Evolutionary conservation across 2,113 vertebrate species (phyloP).

Genomic region (Emydocephalus ijimae): DNA sequence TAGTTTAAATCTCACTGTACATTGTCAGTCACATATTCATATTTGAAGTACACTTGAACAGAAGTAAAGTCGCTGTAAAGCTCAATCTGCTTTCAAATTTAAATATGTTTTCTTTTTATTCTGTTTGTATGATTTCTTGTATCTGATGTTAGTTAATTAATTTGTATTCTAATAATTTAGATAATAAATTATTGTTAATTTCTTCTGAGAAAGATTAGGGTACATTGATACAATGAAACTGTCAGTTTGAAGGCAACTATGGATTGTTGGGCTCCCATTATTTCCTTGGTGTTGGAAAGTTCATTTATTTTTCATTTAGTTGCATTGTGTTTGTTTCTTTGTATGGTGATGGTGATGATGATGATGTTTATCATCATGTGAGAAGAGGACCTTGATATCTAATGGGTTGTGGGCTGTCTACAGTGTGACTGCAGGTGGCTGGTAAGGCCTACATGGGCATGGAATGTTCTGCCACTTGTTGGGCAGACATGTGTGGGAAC

Average conservation of each 20-base stretch:
- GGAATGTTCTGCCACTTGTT: no score
- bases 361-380: no score
- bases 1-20: conserved; percentile 60
- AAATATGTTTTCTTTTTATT: conserved; percentile 47
- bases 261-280: not conserved
- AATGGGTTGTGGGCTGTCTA: no score
- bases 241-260: not conserved
- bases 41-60: conserved; percentile 57
- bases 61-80: conserved; percentile 37
- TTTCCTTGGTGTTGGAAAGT: not conserved
- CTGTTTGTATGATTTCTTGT: conserved; percentile 53
- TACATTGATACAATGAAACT: not conserved
- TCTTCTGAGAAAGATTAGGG: not conserved
- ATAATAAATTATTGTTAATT: not conserved
- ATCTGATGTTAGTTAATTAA: conserved; percentile 20
- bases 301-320: not conserved
- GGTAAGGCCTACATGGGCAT: no score
- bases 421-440: no score
- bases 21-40: conserved; percentile 56
- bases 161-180: not conserved
- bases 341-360: not conserved
- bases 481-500: no score
- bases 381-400: no score
- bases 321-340: not conserved
- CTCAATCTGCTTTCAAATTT: conserved; percentile 25